A percentile compares a stretch with the other conserved stretches of the same genome.
Conservation (phyloP, 2,888 invertebrate genomes). For the Dicycla oo region DNA sequence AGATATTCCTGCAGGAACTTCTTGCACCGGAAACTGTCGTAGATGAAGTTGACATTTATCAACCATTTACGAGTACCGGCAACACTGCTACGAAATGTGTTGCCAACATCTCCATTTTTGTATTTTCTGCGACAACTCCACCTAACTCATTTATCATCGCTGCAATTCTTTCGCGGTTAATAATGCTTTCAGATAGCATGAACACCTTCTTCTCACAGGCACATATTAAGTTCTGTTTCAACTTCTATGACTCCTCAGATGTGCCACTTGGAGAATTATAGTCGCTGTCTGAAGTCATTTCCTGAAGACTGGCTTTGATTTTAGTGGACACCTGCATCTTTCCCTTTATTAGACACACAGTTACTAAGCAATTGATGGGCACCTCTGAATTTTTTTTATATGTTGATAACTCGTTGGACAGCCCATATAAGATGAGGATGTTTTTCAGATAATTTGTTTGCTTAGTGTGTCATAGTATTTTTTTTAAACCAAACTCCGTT, state of each 20-base stretch:
- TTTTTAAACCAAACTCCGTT: too few species aligned
- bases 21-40: conserved; percentile 87
- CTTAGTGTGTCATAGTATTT: too few species aligned
- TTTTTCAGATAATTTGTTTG: too few species aligned
- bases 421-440: too few species aligned
- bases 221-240: conserved; percentile 87
- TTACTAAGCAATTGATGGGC: too few species aligned
- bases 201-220: conserved; percentile 88
- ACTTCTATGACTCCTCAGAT: conserved; percentile 88
- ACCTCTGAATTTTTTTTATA: too few species aligned
- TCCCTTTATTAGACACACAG: conserved; percentile 82
- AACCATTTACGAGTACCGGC: conserved; percentile 88
- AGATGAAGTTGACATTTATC: conserved; percentile 83
- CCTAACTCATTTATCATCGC: conserved; percentile 86
- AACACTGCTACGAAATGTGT: conserved; percentile 85
- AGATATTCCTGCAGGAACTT: conserved; percentile 85
- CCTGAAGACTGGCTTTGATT: conserved; percentile 81
- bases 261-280: conserved; percentile 87
- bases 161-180: conserved; percentile 83
- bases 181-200: conserved; percentile 86
- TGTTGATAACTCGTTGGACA: too few species aligned
- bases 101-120: conserved; percentile 88
- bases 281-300: conserved; percentile 84
- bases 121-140: conserved; percentile 87
- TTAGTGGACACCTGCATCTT: conserved; percentile 81